Percentiles rank a stretch among this genome's conserved stretches.
These are phyloP conservation scores for Nesometra sesokonis DNA, from an alignment of 35 echinoderm and acorn worm genomes.

Conservation along the genomic window DNA sequence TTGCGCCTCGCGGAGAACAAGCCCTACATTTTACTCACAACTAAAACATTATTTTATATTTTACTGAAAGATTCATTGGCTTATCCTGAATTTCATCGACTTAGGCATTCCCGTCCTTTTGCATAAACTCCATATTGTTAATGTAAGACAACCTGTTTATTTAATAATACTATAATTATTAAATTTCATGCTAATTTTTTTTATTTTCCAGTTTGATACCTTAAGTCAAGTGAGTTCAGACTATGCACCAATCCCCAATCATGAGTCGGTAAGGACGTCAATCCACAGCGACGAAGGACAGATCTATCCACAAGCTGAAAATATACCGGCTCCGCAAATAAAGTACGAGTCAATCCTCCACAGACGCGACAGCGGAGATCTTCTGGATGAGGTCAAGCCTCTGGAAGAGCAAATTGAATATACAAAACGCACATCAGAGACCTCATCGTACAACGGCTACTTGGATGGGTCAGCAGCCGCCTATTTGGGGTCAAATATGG, in stretches of 20 bases:
- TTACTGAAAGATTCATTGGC: too few species aligned
- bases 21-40: too few species aligned
- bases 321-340: neutral
- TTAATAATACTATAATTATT: too few species aligned
- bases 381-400: neutral
- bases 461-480: neutral
- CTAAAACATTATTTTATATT: too few species aligned
- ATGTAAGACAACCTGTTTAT: too few species aligned
- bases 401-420: neutral
- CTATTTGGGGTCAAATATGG: neutral
- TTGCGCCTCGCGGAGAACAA: too few species aligned
- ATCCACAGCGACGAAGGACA: neutral
- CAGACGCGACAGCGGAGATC: neutral
- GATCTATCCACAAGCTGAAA: neutral
- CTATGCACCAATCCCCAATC: neutral
- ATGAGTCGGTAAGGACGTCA: neutral
- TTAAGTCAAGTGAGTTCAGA: neutral
- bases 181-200: neutral
- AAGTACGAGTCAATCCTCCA: neutral
- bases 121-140: too few species aligned
- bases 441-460: neutral
- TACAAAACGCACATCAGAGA: neutral
- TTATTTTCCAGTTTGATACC: neutral
- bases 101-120: too few species aligned
- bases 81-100: too few species aligned